Conservation (phyloP, 2,888 invertebrate species). For the Chironomus riparius region DNA sequence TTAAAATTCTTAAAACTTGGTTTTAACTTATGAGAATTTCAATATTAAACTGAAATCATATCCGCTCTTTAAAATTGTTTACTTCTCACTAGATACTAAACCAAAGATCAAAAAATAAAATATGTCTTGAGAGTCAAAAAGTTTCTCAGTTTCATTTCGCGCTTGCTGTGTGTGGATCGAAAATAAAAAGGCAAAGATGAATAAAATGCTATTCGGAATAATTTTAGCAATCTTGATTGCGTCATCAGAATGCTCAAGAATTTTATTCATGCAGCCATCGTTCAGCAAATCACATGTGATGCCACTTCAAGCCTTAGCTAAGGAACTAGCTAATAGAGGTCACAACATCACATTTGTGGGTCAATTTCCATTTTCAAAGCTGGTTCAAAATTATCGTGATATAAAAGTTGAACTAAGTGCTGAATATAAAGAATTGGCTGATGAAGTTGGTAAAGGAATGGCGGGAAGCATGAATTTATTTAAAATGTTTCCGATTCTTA, state of each 20-base stretch:
- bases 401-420: constrained; percentile 2
- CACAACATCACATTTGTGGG: constrained; percentile 35
- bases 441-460: not conserved
- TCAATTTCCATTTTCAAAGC: not conserved
- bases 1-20: too few relatives aligned
- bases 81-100: too few relatives aligned
- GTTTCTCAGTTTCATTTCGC: too few relatives aligned
- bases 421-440: not conserved
- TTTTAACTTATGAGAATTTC: too few relatives aligned
- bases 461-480: not conserved
- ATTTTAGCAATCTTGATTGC: not conserved
- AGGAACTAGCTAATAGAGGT: constrained; percentile 34
- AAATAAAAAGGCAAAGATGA: not conserved
- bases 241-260: constrained; percentile 31
- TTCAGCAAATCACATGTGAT: constrained; percentile 39
- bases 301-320: constrained; percentile 36
- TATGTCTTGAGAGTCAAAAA: too few relatives aligned
- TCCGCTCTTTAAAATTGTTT: too few relatives aligned
- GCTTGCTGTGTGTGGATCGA: too few relatives aligned
- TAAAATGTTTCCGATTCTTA: not conserved
- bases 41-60: too few relatives aligned
- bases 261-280: constrained; percentile 39
- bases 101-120: too few relatives aligned
- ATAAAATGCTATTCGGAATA: not conserved
- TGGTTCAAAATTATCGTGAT: constrained; percentile 19